Percentiles rank a stretch among this genome's conserved stretches.
These are phyloP conservation scores for Enteromius argenteus DNA, from an alignment of 2,797 vertebrate genomes.

Conservation along the genomic window DNA sequence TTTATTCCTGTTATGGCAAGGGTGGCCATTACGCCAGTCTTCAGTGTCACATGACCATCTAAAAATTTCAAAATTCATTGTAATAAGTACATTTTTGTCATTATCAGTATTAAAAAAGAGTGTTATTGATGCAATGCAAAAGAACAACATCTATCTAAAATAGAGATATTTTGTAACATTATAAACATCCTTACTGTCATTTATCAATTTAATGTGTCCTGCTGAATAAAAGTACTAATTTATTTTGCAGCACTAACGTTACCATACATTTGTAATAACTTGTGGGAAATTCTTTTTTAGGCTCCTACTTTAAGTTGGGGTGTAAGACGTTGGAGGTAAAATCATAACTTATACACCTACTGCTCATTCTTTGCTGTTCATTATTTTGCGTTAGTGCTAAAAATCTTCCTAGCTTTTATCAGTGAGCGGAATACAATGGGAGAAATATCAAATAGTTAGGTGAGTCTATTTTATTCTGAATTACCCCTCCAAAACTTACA, in stretches of 20 bases:
- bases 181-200: not conserved
- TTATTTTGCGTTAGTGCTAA: slow-evolving; percentile 1
- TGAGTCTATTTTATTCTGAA: not conserved
- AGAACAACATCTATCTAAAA: not conserved
- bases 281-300: not conserved
- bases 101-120: not conserved
- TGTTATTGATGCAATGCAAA: not conserved
- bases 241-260: not conserved
- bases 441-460: not conserved
- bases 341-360: not conserved
- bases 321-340: not conserved
- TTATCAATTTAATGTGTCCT: not conserved
- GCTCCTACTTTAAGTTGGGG: not conserved
- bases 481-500: not conserved
- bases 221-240: not conserved
- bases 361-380: not conserved
- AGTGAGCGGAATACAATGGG: not conserved
- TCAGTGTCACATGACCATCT: not conserved
- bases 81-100: not conserved
- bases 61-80: not conserved
- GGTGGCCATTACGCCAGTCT: not conserved
- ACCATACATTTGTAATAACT: not conserved
- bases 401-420: not conserved
- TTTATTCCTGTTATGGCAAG: not conserved
- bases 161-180: not conserved